These are phyloP conservation scores for Aurelia aurita DNA, from an alignment of 30 jellyfish, hydroid and myxozoan species.

Conservation along the genomic window DNA sequence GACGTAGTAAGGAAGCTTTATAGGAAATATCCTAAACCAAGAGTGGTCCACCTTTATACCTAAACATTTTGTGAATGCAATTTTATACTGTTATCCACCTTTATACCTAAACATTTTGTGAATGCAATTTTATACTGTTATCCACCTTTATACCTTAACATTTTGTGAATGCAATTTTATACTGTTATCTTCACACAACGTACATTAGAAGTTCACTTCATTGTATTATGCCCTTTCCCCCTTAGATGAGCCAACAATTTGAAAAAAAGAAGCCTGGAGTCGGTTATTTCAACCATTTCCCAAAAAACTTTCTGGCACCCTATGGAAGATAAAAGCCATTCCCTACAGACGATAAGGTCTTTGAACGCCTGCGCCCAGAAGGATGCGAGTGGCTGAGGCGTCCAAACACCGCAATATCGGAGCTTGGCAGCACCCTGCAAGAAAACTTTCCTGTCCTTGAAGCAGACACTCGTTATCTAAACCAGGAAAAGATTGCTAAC, in stretches of 20 bases:
- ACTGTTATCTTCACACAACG: too few species aligned
- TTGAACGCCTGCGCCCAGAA: conserved; percentile 18
- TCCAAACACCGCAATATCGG: conserved; percentile 20
- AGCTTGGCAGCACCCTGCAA: background rate
- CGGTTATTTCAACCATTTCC: conserved; percentile 26
- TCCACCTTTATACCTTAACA: too few species aligned
- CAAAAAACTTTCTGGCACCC: conserved; percentile 29
- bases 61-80: too few species aligned
- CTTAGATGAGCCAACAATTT: background rate
- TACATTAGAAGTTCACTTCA: too few species aligned
- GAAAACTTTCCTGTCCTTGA: background rate
- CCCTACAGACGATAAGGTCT: background rate
- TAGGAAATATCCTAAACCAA: too few species aligned
- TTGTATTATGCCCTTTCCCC: background rate
- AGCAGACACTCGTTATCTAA: background rate
- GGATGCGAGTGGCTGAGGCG: conserved; percentile 49
- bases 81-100: too few species aligned
- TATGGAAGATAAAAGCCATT: conserved; percentile 14
- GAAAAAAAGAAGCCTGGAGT: conserved; percentile 5
- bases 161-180: too few species aligned
- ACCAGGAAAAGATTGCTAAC: background rate
- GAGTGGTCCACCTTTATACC: too few species aligned
- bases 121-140: too few species aligned
- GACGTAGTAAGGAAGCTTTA: too few species aligned
- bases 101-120: too few species aligned